Evolutionary conservation across 2,888 invertebrate genomes (phyloP).

Genomic region (Eupelmus urozonus): DNA sequence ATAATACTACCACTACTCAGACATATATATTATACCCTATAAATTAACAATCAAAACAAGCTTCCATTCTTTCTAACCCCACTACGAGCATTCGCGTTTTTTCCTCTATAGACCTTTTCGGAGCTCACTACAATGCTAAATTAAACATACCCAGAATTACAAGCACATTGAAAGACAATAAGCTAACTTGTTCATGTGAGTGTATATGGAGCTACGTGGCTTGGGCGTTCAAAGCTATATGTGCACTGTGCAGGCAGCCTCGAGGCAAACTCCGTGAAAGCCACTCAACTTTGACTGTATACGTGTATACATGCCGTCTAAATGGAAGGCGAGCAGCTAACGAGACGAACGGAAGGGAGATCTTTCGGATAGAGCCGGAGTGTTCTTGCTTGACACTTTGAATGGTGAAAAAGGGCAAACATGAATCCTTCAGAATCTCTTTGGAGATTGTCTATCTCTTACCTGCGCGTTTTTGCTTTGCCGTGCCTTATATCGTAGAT

Average conservation of each 20-base stretch:
- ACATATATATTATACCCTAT: too few species aligned
- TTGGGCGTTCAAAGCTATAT: slow-evolving; percentile 5
- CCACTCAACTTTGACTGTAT: slow-evolving; percentile 36
- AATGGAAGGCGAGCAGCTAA: slow-evolving; percentile 6
- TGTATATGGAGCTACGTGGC: neutral
- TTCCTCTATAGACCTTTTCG: too few species aligned
- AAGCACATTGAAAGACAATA: slow-evolving; percentile 34
- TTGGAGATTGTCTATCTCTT: slow-evolving; percentile 8
- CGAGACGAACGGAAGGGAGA: slow-evolving; percentile 12
- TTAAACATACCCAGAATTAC: slow-evolving; percentile 1
- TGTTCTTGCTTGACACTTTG: slow-evolving; percentile 29
- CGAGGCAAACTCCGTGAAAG: slow-evolving; percentile 23
- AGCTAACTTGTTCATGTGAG: slow-evolving; percentile 4
- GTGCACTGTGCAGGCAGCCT: neutral
- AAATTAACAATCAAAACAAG: too few species aligned
- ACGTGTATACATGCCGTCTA: neutral
- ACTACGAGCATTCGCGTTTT: too few species aligned
- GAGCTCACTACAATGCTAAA: slow-evolving; percentile 7
- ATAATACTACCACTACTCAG: too few species aligned
- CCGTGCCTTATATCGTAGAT: too few species aligned
- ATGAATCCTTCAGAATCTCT: neutral
- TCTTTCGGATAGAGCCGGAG: slow-evolving; percentile 10
- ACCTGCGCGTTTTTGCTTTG: too few species aligned
- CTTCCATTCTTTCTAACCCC: too few species aligned
- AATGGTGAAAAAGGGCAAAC: slow-evolving; percentile 26